Base-by-base conservation (phyloP, 2,888 invertebrate genomes). In the Drosophila mimica region DNA sequence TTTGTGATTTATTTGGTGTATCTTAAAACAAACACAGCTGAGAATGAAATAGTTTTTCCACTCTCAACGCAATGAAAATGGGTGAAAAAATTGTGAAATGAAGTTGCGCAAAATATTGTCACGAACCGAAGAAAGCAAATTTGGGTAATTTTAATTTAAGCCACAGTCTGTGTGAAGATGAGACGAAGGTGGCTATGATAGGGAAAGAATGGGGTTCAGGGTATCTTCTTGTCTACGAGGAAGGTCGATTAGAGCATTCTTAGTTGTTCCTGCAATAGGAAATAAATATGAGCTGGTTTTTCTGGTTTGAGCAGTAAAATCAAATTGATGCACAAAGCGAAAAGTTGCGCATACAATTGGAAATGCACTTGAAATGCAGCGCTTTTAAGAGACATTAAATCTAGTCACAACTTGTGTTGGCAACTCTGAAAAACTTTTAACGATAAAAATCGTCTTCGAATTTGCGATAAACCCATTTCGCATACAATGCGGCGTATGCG, bases 401-500 rank as follows among this genome's bases (percentile, higher is more conserved):
- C 51, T 48, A 59, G 67, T 75, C 63, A 71, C 75, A 75, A 72
- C 75, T 67, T 54, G 51, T 31, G 62, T 53, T 82, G 62, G 49
- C 60, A 59, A 49, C 72, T 67, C 53, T 78, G 58, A 69, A 75
- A 72, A 86, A 83, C 70, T 73, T 79, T 75, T 62, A 67, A 72
- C 77, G 68, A 79, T 77, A 74, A 83, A 62, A 65, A 57, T 17
- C 66, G 63, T 64, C 56, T 34, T 63, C 46, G 54, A 57, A 57
- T 34, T 20, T 13, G 28, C 9, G 15, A 17, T 57, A 66, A 34
- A 66, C 40, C 78, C 15, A 40, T 57, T 33, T 62, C 13, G 31
- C 40, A 33, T 33, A 73, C 61, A n/a, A 38, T n/a, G 68, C 59
- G 70, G 63, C 86, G 82, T 77, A 83, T 83, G 73, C 77, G 83